Conservation (phyloP, 1,140 invertebrate species). For the Pogonomyrmex californicus region DNA sequence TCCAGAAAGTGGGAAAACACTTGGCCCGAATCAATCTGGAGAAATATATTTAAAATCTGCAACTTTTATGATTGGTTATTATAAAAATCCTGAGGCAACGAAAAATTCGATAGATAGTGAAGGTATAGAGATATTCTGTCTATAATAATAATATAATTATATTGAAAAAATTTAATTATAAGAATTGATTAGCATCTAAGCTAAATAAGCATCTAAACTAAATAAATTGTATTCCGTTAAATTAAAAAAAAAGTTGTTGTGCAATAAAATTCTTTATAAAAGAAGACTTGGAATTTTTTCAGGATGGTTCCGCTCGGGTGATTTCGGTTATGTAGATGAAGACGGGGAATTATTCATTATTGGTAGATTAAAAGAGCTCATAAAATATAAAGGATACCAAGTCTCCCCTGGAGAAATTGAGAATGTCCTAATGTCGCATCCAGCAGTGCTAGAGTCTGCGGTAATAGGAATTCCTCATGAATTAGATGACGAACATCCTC, state of each 20-base stretch:
- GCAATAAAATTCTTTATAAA: not conserved
- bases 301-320: conserved; percentile 89
- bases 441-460: conserved; percentile 87
- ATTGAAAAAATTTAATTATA: not conserved
- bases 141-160: not conserved
- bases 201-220: not conserved
- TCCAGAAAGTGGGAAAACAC: conserved; percentile 76
- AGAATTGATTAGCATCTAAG: not conserved
- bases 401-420: conserved; percentile 89
- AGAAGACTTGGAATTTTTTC: conserved; percentile 79
- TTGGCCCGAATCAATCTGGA: conserved; percentile 85
- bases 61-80: conserved; percentile 86
- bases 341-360: conserved; percentile 86
- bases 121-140: conserved; percentile 1
- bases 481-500: conserved; percentile 87
- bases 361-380: conserved; percentile 89
- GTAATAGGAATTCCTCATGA: conserved; percentile 88
- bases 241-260: not conserved
- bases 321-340: conserved; percentile 87
- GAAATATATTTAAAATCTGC: conserved; percentile 85
- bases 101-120: conserved; percentile 85
- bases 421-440: conserved; percentile 87
- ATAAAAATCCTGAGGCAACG: conserved; percentile 88
- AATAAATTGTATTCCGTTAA: not conserved
- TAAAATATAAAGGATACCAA: conserved; percentile 88